These are phyloP conservation scores for Aphodius granarius DNA, from an alignment of 2,888 invertebrate species.

Conservation along the genomic window DNA sequence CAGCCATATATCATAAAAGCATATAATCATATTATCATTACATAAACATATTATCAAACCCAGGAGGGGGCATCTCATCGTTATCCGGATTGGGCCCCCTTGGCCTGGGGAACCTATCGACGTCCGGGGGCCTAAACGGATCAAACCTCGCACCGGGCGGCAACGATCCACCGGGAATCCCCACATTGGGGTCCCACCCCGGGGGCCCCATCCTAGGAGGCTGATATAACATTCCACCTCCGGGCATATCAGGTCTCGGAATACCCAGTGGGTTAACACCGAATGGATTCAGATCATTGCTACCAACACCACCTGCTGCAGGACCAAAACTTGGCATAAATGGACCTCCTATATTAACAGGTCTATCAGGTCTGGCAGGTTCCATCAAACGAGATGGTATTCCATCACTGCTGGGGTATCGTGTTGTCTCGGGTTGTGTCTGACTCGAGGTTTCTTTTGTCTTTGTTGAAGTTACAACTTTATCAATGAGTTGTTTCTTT, in stretches of 20 bases:
- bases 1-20: neutral
- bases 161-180: constrained; percentile 56
- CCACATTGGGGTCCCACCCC: constrained; percentile 36
- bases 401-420: neutral
- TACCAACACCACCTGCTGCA: constrained; percentile 58
- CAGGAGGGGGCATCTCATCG: constrained; percentile 77
- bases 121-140: constrained; percentile 73
- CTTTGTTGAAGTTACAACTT: constrained; percentile 56
- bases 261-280: constrained; percentile 50
- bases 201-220: constrained; percentile 55
- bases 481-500: constrained; percentile 68
- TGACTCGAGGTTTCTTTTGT: constrained; percentile 37
- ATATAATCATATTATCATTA: constrained; percentile 57
- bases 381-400: constrained; percentile 17
- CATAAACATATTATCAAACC: constrained; percentile 77
- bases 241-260: constrained; percentile 35
- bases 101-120: constrained; percentile 51
- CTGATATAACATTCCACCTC: constrained; percentile 77
- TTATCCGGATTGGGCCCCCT: constrained; percentile 61
- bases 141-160: constrained; percentile 86
- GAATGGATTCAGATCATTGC: constrained; percentile 79
- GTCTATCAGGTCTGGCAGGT: neutral
- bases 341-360: neutral
- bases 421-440: constrained; percentile 27
- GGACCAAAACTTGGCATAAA: constrained; percentile 8